Base-by-base conservation (phyloP, 2,797 vertebrate genomes). In the Austrolebias charrua region DNA sequence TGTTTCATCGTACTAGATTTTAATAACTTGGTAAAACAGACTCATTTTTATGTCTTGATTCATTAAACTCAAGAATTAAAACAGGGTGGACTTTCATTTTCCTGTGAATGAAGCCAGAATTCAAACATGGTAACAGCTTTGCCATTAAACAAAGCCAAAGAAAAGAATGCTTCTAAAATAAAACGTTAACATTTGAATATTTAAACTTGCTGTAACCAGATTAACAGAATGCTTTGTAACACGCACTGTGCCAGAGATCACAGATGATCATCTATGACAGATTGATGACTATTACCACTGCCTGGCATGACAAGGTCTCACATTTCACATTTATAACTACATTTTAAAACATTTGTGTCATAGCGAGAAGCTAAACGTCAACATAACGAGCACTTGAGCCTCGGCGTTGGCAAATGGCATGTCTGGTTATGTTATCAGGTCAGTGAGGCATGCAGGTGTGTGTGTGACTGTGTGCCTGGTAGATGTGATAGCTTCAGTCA, bases 331-430 rank as follows among this genome's bases (percentile, higher is more conserved):
- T 52, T 3, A 12, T 14, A 1, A 19, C 42, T 50, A 46, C 7
- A 10, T 60, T 52, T n/a, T 19, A 45, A 64, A 80, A 79, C 61
- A 71, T 51, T 66, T 75, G 69, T 60, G 66, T 75, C 61, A 69
- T 55, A 51, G 75, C 65, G 69, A 61, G 65, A 0, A 6, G 66
- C 24, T 35, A 58, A 63, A 58, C 43, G 6, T 4, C 20, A 14
- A 61, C 35, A 46, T 1, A 51, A 68, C 52, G 40, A 54, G 40
- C 18, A 6, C 58, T 42, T 10, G 60, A 12, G 51, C 10, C 0
- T 14, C 1, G 48, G 62, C 63, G 33, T 45, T n/a, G 54, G 53
- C 43, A n/a, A 9, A 73, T 33, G 18, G n/a, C 24, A 60, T 2
- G 43, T 66, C 28, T 44, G 6, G 49, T 47, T 62, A 6, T 57